Evolutionary conservation across 2,888 invertebrate genomes (phyloP).

Genomic region (Drosophila prolongata): DNA sequence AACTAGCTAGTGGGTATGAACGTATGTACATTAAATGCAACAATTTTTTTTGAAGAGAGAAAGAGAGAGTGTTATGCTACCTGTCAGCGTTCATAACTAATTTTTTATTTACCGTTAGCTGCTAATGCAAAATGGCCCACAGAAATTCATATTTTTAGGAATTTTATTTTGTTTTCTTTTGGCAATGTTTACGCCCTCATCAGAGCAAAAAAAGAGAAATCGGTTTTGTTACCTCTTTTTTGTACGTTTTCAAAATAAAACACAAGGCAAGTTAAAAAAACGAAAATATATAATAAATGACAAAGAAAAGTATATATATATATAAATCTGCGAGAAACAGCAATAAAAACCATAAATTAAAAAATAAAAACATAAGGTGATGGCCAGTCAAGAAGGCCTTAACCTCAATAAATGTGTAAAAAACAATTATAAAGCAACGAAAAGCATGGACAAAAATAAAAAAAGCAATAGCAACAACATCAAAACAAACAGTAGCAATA

Average conservation of each 20-base stretch:
- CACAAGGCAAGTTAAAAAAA: constrained; percentile 1
- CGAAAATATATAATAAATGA: constrained; percentile 4
- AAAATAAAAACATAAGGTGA: constrained; percentile 30
- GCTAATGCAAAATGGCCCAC: not conserved
- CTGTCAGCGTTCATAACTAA: constrained; percentile 1
- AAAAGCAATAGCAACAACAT: constrained; percentile 7
- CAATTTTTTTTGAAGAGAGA: not conserved
- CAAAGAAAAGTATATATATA: constrained; percentile 16
- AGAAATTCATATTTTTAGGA: not conserved
- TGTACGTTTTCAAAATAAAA: constrained; percentile 56
- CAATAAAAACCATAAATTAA: constrained; percentile 8
- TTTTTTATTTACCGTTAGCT: constrained; percentile 4
- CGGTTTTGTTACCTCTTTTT: constrained; percentile 46
- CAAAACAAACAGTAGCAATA: constrained; percentile 43
- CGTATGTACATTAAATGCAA: no score
- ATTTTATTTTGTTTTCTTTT: constrained; percentile 5
- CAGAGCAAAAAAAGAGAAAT: constrained; percentile 58
- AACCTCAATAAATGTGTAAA: constrained; percentile 75
- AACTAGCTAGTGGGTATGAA: no score
- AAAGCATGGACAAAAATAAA: not conserved
- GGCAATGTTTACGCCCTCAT: constrained; percentile 18
- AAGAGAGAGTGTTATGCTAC: not conserved
- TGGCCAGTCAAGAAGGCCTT: constrained; percentile 65
- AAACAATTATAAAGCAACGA: constrained; percentile 58
- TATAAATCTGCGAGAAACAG: constrained; percentile 35